Evolutionary conservation across 2,113 vertebrate genomes (phyloP).

Genomic region (Catharus fuscescens): DNA sequence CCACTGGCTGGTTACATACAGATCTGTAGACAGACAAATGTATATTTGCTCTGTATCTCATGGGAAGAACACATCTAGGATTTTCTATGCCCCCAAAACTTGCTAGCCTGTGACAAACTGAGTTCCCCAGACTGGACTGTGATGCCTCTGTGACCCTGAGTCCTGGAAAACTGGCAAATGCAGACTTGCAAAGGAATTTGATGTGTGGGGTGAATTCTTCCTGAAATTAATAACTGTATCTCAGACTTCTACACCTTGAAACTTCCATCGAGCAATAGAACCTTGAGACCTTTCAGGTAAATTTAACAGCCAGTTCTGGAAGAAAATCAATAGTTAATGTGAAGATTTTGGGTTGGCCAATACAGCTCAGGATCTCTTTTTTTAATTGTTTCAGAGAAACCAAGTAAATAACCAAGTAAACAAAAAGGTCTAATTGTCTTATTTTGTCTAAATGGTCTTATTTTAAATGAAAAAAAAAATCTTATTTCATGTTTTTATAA

Average conservation of each 20-base stretch:
- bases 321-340: background rate
- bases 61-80: background rate
- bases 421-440: background rate
- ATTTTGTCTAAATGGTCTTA: too few relatives aligned
- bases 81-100: background rate
- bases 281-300: background rate
- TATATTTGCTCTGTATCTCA: background rate
- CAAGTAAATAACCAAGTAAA: background rate
- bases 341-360: background rate
- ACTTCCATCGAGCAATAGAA: background rate
- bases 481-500: background rate
- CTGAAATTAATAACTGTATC: background rate
- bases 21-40: fast-evolving
- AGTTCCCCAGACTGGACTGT: background rate
- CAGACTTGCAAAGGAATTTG: background rate
- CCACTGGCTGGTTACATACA: background rate
- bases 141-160: background rate
- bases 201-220: background rate
- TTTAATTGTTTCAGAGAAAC: background rate
- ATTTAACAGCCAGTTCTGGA: background rate
- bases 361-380: background rate
- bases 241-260: background rate
- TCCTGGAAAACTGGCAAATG: background rate
- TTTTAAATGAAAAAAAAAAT: background rate
- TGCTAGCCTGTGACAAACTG: background rate